These are phyloP conservation scores for Neodontobutis hainanensis DNA, from an alignment of 2,113 vertebrate species.

Conservation along the genomic window DNA sequence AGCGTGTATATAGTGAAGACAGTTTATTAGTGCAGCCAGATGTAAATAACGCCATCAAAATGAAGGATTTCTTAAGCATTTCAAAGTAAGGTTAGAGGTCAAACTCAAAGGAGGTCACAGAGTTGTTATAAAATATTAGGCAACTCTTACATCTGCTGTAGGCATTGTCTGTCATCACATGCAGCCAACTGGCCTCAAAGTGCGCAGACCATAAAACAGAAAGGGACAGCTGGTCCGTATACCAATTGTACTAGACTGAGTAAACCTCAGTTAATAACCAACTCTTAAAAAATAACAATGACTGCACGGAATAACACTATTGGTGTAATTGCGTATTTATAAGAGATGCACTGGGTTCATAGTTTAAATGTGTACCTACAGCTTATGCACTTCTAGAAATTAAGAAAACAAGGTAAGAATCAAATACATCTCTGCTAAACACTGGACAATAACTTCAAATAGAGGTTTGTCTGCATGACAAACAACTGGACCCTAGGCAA, in stretches of 20 bases:
- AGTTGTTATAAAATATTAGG: neutral
- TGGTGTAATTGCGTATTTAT: neutral
- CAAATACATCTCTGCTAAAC: neutral
- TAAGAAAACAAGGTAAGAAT: neutral
- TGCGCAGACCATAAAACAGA: constrained; percentile 42
- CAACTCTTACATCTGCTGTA: constrained; percentile 16
- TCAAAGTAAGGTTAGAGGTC: constrained; percentile 3
- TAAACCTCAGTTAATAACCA: neutral
- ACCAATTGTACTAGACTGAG: neutral
- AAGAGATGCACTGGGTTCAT: neutral
- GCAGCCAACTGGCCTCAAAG: constrained; percentile 46
- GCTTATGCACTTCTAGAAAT: neutral
- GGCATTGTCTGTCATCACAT: constrained; percentile 37
- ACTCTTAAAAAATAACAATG: neutral
- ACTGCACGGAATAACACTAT: neutral
- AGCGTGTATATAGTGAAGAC: neutral
- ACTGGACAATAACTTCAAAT: neutral
- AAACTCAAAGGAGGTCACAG: neutral
- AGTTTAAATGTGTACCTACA: neutral
- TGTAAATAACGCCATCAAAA: neutral
- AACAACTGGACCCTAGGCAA: neutral
- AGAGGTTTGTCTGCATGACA: neutral
- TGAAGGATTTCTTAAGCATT: neutral
- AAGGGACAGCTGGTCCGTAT: constrained; percentile 16
- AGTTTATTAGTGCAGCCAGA: neutral